Evolutionary conservation across 2,888 invertebrate species (phyloP).

Genomic region (Blomia tropicalis): DNA sequence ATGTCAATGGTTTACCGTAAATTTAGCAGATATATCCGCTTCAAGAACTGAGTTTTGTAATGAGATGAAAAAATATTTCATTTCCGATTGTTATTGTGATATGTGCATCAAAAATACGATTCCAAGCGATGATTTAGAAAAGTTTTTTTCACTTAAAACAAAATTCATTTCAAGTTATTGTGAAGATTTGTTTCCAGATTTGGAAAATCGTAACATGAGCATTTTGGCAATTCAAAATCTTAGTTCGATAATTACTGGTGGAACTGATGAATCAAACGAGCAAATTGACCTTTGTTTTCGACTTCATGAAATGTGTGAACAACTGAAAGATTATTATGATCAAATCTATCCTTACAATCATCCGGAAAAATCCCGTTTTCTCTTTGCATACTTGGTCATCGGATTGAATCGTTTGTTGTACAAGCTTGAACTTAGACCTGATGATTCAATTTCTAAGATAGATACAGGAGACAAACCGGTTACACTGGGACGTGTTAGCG

Average conservation of each 20-base stretch:
- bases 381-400: neutral
- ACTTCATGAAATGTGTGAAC: neutral
- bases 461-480: neutral
- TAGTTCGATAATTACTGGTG: neutral
- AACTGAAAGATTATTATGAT: neutral
- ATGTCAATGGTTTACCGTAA: neutral
- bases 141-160: neutral
- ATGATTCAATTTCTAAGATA: neutral
- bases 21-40: conserved; percentile 14
- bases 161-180: neutral
- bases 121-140: neutral
- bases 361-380: conserved; percentile 7
- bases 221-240: neutral
- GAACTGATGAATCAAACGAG: neutral
- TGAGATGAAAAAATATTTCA: neutral
- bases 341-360: conserved; percentile 3
- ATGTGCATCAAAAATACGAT: neutral
- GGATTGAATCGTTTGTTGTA: conserved; percentile 4
- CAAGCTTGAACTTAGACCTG: neutral
- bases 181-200: neutral
- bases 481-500: neutral
- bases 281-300: neutral
- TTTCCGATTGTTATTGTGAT: neutral
- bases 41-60: neutral
- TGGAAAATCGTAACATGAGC: neutral